Conservation (phyloP, 2,888 invertebrate species). For the Anticlea derivata region DNA sequence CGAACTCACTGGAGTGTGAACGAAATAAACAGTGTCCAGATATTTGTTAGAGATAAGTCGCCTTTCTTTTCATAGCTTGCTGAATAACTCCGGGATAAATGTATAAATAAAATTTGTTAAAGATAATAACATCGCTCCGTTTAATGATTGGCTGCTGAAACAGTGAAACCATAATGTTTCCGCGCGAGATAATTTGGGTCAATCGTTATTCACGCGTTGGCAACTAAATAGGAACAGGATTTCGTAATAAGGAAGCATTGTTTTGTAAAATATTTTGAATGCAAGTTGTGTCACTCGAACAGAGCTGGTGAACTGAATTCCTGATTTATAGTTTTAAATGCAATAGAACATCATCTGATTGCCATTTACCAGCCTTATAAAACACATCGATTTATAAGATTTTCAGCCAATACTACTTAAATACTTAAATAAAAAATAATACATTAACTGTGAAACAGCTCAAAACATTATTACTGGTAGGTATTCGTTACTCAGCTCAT, state of each 20-base stretch:
- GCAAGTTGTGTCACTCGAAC: conserved; percentile 10
- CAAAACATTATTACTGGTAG: too few species aligned
- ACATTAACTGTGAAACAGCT: too few species aligned
- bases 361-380: too few species aligned
- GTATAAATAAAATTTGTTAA: conserved; percentile 67
- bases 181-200: conserved; percentile 36
- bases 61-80: background rate
- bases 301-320: background rate
- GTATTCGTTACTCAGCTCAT: too few species aligned
- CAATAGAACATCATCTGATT: too few species aligned
- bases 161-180: conserved; percentile 38
- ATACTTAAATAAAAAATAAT: too few species aligned
- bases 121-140: conserved; percentile 62
- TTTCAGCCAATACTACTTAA: too few species aligned
- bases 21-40: too few species aligned
- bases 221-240: conserved; percentile 26
- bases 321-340: background rate
- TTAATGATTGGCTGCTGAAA: conserved; percentile 66
- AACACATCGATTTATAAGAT: too few species aligned
- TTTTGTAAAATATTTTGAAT: conserved; percentile 26
- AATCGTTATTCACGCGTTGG: conserved; percentile 32
- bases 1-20: too few species aligned
- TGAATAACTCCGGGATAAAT: conserved; percentile 1
- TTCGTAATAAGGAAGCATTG: conserved; percentile 32
- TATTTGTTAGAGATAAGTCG: too few species aligned